Conservation (phyloP, 2,888 invertebrate species). For the Idaea biselata region DNA sequence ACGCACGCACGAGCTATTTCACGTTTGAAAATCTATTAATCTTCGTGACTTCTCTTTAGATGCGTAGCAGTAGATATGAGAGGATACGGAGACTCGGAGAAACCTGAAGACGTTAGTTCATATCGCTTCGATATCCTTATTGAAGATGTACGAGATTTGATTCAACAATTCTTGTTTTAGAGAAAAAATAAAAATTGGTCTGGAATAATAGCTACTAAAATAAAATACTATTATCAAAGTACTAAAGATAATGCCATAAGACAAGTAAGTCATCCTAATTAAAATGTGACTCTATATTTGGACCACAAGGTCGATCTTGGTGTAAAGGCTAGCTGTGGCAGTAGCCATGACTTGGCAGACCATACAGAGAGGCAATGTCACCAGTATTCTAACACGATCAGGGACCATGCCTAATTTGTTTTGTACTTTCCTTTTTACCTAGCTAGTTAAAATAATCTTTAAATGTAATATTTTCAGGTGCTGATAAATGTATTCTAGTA, state of each 20-base stretch:
- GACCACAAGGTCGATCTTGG: conserved; percentile 50
- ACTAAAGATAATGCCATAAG: too few species aligned
- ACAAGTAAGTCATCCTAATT: too few species aligned
- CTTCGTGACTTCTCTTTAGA: conserved; percentile 49
- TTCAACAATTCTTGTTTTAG: conserved; percentile 49
- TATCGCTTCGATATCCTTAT: conserved; percentile 78
- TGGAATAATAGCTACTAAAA: neutral
- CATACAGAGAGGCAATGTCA: too few species aligned
- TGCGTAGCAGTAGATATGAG: conserved; percentile 85
- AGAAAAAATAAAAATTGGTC: neutral
- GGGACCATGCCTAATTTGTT: too few species aligned
- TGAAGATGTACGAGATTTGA: conserved; percentile 82
- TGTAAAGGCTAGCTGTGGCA: too few species aligned
- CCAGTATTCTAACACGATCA: too few species aligned
- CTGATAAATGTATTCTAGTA: conserved; percentile 77
- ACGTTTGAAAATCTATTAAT: neutral
- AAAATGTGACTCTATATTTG: conserved; percentile 13
- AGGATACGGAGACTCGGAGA: conserved; percentile 86
- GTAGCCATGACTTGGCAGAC: too few species aligned
- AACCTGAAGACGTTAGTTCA: conserved; percentile 69
- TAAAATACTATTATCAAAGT: neutral
- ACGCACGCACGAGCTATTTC: too few species aligned
- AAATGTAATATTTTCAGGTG: conserved; percentile 51
- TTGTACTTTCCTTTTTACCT: too few species aligned
- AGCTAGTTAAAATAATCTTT: neutral